Percentiles rank a stretch among this genome's conserved stretches.
Evolutionary conservation across 92 coral and sea anemone species (phyloP).

Genomic region (Isaurus tuberculatus): DNA sequence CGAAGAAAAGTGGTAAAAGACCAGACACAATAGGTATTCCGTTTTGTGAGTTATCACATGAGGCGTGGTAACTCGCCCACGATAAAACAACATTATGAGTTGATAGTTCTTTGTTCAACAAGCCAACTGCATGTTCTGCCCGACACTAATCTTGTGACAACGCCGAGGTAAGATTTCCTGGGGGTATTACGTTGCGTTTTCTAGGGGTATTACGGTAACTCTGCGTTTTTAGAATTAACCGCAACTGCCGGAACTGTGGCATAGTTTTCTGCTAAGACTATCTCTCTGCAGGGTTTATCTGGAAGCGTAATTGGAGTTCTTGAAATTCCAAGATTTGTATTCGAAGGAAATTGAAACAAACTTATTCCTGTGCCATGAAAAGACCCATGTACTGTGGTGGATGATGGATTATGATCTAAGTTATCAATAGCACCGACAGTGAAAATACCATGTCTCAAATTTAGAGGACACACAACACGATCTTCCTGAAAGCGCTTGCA

Average conservation of each 20-base stretch:
- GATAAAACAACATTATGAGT: neutral
- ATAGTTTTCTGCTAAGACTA: neutral
- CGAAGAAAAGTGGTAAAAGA: constrained; percentile 4
- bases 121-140: constrained; percentile 3
- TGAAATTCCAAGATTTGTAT: neutral
- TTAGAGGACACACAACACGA: constrained; percentile 20
- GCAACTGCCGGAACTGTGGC: neutral
- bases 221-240: neutral
- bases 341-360: neutral
- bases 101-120: constrained; percentile 6
- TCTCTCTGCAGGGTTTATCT: neutral
- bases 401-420: constrained; percentile 20
- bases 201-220: neutral
- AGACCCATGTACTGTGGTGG: constrained; percentile 23
- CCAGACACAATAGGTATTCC: neutral
- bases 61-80: neutral
- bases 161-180: neutral
- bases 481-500: constrained; percentile 1
- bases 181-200: neutral
- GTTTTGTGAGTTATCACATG: neutral
- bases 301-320: neutral
- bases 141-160: neutral
- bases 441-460: constrained; percentile 17
- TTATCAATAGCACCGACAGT: constrained; percentile 20
- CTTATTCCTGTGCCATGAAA: constrained; percentile 20